Conservation (phyloP, 2,797 vertebrate species). For the Sebastes elongatus region DNA sequence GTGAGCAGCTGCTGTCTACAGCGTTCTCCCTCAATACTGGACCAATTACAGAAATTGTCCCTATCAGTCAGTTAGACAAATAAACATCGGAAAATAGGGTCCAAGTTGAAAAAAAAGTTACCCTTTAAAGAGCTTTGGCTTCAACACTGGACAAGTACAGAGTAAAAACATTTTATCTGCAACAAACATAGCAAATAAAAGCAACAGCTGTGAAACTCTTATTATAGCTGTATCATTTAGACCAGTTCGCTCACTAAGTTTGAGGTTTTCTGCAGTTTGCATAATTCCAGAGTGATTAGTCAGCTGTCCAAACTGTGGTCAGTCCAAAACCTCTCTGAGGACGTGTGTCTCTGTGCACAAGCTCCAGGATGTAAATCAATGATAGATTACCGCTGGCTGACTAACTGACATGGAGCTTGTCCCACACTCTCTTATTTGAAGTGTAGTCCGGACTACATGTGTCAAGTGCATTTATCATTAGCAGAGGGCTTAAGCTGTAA, state of each 20-base stretch:
- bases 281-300: conserved; percentile 26
- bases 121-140: background rate
- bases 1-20: too few relatives aligned
- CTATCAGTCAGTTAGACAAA: too few relatives aligned
- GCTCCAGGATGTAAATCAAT: conserved; percentile 50
- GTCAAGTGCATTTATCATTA: conserved; percentile 83
- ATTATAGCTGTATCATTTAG: background rate
- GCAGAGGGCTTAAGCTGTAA: conserved; percentile 81
- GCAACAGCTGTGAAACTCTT: background rate
- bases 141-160: background rate
- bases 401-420: conserved; percentile 72
- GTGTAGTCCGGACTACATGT: conserved; percentile 68
- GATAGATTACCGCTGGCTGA: conserved; percentile 65
- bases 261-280: background rate
- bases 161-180: background rate
- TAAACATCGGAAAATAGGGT: too few relatives aligned
- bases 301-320: conserved; percentile 30
- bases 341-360: conserved; percentile 8
- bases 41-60: too few relatives aligned
- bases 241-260: background rate
- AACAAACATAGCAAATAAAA: background rate
- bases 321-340: conserved; percentile 28
- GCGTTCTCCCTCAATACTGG: too few relatives aligned
- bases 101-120: too few relatives aligned
- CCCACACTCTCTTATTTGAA: conserved; percentile 66